phyloP scores from a whole-genome alignment of 2,888 invertebrate genomes.

The Euzophera pinguis region DNA sequence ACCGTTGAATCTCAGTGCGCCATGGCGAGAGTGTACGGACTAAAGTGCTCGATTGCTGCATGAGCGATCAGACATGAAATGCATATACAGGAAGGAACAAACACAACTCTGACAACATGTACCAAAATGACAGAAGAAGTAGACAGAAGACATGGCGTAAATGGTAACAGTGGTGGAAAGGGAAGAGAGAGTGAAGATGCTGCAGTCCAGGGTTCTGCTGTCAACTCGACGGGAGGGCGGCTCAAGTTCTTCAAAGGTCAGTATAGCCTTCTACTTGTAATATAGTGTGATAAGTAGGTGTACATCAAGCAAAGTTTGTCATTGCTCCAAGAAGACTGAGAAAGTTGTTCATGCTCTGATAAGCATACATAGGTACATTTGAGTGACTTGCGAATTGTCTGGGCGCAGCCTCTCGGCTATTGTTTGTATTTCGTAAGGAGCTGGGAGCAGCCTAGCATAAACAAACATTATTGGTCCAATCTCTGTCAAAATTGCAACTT shows the following conservation, averaged over 20 bases:
- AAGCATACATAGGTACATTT: slow-evolving; percentile 63
- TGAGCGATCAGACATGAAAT: slow-evolving; percentile 82
- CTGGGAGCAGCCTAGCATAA: slow-evolving; percentile 55
- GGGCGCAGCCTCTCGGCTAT: slow-evolving; percentile 61
- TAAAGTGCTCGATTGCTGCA: slow-evolving; percentile 71
- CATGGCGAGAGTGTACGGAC: slow-evolving; percentile 70
- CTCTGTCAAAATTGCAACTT: neutral
- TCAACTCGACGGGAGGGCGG: slow-evolving; percentile 83
- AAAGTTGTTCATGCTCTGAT: slow-evolving; percentile 79
- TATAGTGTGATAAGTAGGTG: neutral
- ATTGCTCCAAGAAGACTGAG: slow-evolving; percentile 54
- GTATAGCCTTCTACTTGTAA: slow-evolving; percentile 26
- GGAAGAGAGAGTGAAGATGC: slow-evolving; percentile 64
- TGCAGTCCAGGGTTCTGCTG: slow-evolving; percentile 63
- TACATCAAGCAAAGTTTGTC: slow-evolving; percentile 19
- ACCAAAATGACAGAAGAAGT: slow-evolving; percentile 82
- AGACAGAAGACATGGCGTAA: slow-evolving; percentile 86
- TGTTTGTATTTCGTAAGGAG: slow-evolving; percentile 68
- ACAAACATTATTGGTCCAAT: slow-evolving; percentile 28
- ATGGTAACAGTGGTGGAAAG: slow-evolving; percentile 83
- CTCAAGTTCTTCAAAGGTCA: slow-evolving; percentile 90
- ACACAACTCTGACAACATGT: slow-evolving; percentile 87
- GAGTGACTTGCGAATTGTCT: slow-evolving; percentile 65
- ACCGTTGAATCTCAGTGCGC: slow-evolving; percentile 56
- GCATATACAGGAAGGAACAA: slow-evolving; percentile 83